Base-by-base conservation (phyloP, 2,888 invertebrate genomes). In the Ormyrus labotus region DNA sequence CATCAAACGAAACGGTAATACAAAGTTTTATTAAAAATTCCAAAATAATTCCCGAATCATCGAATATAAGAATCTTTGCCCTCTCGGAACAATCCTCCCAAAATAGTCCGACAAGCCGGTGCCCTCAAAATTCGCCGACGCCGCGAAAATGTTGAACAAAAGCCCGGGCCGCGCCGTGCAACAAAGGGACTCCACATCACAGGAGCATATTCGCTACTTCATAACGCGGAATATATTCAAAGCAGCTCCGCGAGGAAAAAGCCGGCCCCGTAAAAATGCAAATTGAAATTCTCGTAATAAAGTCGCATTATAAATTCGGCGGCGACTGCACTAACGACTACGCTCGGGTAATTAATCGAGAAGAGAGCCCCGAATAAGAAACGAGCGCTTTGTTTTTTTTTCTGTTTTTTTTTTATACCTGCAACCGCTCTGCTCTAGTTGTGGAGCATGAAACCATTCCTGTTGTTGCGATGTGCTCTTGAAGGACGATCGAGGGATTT, bases 261-360 rank as follows among this genome's bases (percentile, higher is more conserved):
- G 50, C 6, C 19, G 47, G 68, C 55, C 6, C 34, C 34, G 74
- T 75, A 81, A 80, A 81, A 79, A 78, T 81, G 81, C 72, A 81
- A 81, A 81, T 81, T 75, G 72, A 78, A 81, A 81, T 81, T 79
- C 76, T 47, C 47, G 72, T 71, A 79, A 75, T 75, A 81, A 78
- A 71, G 71, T 70, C 67, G 19, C 63, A 71, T 60, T 70, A 61
- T 81, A 81, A 78, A 81, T 78, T 78, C 50, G 11, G 19, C 19
- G 1, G 48, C 65, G 64, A 72, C 65, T 67, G 50, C 0, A 0
- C 80, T 75, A 80, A 80, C 76, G 76, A 80, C 61, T 67, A 51
- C 51, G 11, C 34, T 47, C 51, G 53, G 78, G 71, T 75, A 78
- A 81, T 77, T 68, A 81, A 81, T 81, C 57, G 79, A 61, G 74